phyloP scores from a whole-genome alignment of 2,797 vertebrate genomes.

The Chelmon rostratus region DNA sequence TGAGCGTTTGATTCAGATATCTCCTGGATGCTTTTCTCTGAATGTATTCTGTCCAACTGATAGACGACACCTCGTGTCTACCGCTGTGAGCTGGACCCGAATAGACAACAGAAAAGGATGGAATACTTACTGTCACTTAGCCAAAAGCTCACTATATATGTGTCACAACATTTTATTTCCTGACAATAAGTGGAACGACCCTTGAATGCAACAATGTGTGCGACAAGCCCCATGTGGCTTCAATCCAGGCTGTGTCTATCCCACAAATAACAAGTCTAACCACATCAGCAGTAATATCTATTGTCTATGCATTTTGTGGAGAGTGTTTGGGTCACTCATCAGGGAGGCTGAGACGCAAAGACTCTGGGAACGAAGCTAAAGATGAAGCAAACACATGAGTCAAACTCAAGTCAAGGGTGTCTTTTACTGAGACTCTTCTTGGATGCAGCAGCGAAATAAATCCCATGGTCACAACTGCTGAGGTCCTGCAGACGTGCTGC shows the following conservation, averaged over 20 bases:
- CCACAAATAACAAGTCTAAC: slow-evolving; percentile 24
- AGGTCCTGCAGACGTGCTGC: background rate
- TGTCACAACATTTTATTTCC: slow-evolving; percentile 8
- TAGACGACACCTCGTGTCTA: background rate
- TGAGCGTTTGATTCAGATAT: too few species aligned
- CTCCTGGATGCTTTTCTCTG: background rate
- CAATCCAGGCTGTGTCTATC: slow-evolving; percentile 1
- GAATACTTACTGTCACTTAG: background rate
- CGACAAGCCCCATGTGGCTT: slow-evolving; percentile 17
- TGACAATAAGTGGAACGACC: slow-evolving; percentile 8
- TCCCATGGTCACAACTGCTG: background rate
- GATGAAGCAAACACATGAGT: background rate
- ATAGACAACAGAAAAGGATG: background rate
- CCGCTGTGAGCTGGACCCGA: background rate
- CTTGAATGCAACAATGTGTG: background rate
- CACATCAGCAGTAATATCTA: slow-evolving; percentile 26
- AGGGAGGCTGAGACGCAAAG: slow-evolving; percentile 26
- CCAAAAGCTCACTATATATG: background rate
- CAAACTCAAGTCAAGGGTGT: background rate
- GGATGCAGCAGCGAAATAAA: background rate
- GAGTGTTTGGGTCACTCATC: background rate
- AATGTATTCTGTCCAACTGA: background rate
- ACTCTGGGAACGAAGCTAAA: slow-evolving; percentile 7
- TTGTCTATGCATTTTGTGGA: slow-evolving; percentile 25
- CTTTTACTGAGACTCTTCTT: background rate